These are phyloP conservation scores for Leptopilina drosophilae DNA, from an alignment of 2,888 invertebrate genomes.

Conservation along the genomic window DNA sequence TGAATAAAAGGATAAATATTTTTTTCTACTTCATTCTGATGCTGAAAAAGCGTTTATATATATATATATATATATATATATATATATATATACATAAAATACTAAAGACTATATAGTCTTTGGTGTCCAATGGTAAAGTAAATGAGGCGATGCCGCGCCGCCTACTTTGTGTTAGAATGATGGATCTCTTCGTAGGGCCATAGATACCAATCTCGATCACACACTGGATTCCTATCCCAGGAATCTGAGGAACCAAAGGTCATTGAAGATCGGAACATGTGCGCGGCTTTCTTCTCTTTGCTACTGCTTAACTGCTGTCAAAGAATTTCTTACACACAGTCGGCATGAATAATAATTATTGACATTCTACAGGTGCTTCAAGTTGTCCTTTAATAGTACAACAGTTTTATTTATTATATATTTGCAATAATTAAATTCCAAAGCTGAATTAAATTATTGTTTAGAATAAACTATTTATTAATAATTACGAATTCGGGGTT, in stretches of 20 bases:
- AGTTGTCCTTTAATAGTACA: too few species aligned
- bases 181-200: constrained; percentile 69
- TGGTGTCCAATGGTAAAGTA: constrained; percentile 66
- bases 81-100: too few species aligned
- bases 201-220: constrained; percentile 70
- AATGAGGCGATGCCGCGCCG: constrained; percentile 62
- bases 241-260: constrained; percentile 33
- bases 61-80: constrained; percentile 24
- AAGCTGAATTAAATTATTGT: too few species aligned
- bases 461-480: too few species aligned
- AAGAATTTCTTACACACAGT: not conserved
- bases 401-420: too few species aligned
- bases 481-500: too few species aligned
- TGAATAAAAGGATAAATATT: not conserved
- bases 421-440: too few species aligned
- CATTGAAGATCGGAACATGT: constrained; percentile 24
- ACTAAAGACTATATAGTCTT: constrained; percentile 23
- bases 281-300: constrained; percentile 15
- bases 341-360: not conserved
- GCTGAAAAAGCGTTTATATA: constrained; percentile 45
- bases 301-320: constrained; percentile 20
- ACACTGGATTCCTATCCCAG: constrained; percentile 56
- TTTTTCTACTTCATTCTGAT: not conserved
- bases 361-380: not conserved
- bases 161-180: constrained; percentile 71